These are phyloP conservation scores for Hippolais icterina DNA, from an alignment of 2,113 vertebrate species.

Conservation along the genomic window DNA sequence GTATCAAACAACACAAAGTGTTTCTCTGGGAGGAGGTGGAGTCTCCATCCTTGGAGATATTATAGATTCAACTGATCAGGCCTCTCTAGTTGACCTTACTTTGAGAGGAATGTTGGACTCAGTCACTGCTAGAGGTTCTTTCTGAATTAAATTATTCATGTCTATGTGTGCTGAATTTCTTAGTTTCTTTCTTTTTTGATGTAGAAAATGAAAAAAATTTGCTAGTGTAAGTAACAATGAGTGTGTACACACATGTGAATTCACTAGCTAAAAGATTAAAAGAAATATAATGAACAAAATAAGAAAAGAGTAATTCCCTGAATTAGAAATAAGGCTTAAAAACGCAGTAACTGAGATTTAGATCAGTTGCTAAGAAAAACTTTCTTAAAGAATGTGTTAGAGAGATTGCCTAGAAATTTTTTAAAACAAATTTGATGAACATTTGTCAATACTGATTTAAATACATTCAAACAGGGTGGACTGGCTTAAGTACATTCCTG, in stretches of 20 bases:
- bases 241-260: rapidly evolving
- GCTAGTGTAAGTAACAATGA: background rate
- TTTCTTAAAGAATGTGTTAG: background rate
- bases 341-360: background rate
- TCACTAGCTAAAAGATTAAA: background rate
- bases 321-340: background rate
- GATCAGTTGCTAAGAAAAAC: background rate
- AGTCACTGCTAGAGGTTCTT: background rate
- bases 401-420: background rate
- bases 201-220: background rate
- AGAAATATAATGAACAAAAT: background rate
- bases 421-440: background rate
- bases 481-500: background rate
- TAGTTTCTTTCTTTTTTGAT: background rate
- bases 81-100: background rate
- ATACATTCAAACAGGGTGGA: background rate
- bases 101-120: background rate
- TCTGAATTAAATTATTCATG: background rate
- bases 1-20: background rate
- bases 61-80: background rate
- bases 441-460: background rate
- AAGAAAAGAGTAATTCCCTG: background rate
- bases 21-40: background rate
- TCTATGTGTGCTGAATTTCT: background rate
- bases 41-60: background rate